Conservation (phyloP, 2,888 invertebrate species). For the Erpobdella octoculata region DNA sequence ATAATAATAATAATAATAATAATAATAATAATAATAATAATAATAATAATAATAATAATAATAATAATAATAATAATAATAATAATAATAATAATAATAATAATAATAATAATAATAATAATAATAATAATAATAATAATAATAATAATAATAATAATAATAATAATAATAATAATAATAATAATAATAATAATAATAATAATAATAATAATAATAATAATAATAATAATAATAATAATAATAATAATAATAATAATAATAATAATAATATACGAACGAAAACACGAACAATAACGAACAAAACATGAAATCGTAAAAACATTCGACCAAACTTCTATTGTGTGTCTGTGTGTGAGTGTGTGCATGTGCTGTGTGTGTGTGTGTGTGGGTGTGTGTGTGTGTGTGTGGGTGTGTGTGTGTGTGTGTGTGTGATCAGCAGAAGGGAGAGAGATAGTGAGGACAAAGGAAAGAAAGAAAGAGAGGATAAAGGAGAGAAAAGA, state of each 20-base stretch:
- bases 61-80: slow-evolving; percentile 23
- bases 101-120: slow-evolving; percentile 20
- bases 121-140: slow-evolving; percentile 23
- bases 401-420: no score
- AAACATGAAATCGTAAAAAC: not conserved
- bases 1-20: no score
- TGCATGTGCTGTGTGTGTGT: no score
- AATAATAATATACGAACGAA: slow-evolving; percentile 11
- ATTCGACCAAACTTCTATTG: no score
- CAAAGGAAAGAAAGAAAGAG: no score
- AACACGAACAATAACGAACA: not conserved
- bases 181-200: slow-evolving; percentile 26
- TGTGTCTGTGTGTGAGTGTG: no score
- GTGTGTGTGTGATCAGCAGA: no score
- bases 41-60: slow-evolving; percentile 23
- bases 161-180: slow-evolving; percentile 27
- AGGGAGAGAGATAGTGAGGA: no score
- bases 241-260: slow-evolving; percentile 1
- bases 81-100: slow-evolving; percentile 21
- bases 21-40: not conserved
- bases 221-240: slow-evolving; percentile 28
- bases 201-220: slow-evolving; percentile 28
- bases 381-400: no score
- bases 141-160: slow-evolving; percentile 22
- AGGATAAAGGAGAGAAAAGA: no score